Conservation (phyloP, 2,888 invertebrate species). For the Tridacna gigas region DNA sequence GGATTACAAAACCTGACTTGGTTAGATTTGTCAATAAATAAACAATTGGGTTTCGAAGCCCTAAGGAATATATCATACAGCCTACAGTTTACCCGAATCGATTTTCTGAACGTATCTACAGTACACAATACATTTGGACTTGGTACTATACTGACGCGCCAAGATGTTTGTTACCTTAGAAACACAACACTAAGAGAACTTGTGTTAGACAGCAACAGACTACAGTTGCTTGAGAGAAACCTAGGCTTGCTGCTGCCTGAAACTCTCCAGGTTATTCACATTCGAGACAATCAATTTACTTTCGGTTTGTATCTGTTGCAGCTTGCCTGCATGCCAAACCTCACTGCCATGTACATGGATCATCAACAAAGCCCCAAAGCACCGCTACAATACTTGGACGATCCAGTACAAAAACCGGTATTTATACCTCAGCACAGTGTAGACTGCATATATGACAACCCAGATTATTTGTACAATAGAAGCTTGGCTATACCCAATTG, state of each 20-base stretch:
- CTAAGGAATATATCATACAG: slow-evolving; percentile 51
- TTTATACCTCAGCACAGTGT: not conserved
- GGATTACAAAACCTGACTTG: not conserved
- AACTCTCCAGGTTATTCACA: slow-evolving; percentile 23
- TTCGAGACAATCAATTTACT: slow-evolving; percentile 44
- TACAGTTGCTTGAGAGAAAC: slow-evolving; percentile 40
- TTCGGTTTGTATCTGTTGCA: slow-evolving; percentile 52
- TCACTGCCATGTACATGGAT: slow-evolving; percentile 9
- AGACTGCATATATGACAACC: slow-evolving; percentile 31
- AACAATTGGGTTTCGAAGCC: slow-evolving; percentile 30
- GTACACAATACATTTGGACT: slow-evolving; percentile 45
- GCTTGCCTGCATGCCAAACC: slow-evolving; percentile 20
- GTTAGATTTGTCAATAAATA: slow-evolving; percentile 48
- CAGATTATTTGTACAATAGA: slow-evolving; percentile 20
- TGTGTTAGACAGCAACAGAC: slow-evolving; percentile 39
- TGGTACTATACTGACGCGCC: slow-evolving; percentile 8
- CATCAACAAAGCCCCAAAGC: slow-evolving; percentile 22
- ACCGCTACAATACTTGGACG: not conserved
- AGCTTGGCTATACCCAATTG: slow-evolving; percentile 16
- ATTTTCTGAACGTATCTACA: slow-evolving; percentile 39
- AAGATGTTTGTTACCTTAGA: slow-evolving; percentile 48
- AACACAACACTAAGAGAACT: slow-evolving; percentile 50
- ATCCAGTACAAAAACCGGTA: not conserved
- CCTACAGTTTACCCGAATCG: slow-evolving; percentile 47
- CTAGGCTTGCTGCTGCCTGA: slow-evolving; percentile 22